phyloP scores from a whole-genome alignment of 2,888 invertebrate species.

The Lomographa bimaculata region DNA sequence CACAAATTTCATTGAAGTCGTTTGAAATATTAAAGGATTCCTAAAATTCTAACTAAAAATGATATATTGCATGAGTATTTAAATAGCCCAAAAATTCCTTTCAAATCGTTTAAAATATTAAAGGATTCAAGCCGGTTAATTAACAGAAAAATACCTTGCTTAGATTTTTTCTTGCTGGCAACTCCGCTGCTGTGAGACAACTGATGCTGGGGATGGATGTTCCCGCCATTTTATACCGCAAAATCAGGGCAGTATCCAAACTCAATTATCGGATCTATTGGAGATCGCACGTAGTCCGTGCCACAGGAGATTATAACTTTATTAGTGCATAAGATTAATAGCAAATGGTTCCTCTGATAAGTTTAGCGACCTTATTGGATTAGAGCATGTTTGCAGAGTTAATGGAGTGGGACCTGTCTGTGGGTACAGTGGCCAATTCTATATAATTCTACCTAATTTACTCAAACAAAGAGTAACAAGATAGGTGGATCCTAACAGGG shows the following conservation, averaged over 20 bases:
- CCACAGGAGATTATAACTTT: slow-evolving; percentile 67
- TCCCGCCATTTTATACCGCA: slow-evolving; percentile 64
- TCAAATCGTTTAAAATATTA: too few relatives aligned
- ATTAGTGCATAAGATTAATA: slow-evolving; percentile 61
- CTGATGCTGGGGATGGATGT: slow-evolving; percentile 55
- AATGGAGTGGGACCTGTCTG: slow-evolving; percentile 11
- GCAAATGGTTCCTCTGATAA: slow-evolving; percentile 26
- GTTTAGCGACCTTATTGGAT: slow-evolving; percentile 29
- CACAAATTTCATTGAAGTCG: too few relatives aligned
- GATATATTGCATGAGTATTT: too few relatives aligned
- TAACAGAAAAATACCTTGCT: too few relatives aligned
- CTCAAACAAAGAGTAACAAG: too few relatives aligned
- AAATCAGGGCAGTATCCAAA: slow-evolving; percentile 43
- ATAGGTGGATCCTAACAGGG: too few relatives aligned
- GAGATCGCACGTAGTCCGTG: slow-evolving; percentile 64
- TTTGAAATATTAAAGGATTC: too few relatives aligned
- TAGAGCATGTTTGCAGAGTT: slow-evolving; percentile 5
- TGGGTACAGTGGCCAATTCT: too few relatives aligned
- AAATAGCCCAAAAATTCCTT: too few relatives aligned
- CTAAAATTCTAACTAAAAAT: too few relatives aligned
- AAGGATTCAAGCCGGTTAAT: too few relatives aligned
- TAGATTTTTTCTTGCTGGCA: slow-evolving; percentile 50
- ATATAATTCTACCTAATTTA: too few relatives aligned
- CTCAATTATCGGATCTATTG: slow-evolving; percentile 76
- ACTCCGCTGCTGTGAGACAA: slow-evolving; percentile 52